Evolutionary conservation across 2,113 vertebrate genomes (phyloP), one percentile per base, ranked within the genome.

Genomic region (Pteropus alecto): DNA sequence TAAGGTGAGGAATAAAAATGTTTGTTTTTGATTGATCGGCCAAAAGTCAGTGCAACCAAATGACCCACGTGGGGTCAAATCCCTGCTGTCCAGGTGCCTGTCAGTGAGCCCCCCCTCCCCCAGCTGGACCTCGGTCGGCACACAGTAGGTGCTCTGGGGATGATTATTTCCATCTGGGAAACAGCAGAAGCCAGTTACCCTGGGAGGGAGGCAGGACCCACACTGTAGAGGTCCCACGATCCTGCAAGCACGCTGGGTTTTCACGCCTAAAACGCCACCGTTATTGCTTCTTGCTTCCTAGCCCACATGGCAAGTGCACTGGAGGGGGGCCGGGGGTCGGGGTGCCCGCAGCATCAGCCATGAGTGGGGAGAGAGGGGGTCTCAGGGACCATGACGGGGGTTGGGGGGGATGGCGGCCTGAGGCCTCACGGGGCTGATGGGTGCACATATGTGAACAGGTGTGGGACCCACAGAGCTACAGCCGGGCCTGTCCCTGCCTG

Each of bases 301-400:
- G 28, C 43, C 65, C 60, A 38, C 7, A 2, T 15, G 46, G 56
- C 54, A 5, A 30, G 70, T 21, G 6, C 8, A 33, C 73, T 0
- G n/a, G 46, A 9, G 13, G 2, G 7, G 10, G 16, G 2, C 0
- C 0, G 48, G 65, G 33, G 9, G 2, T 3, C 38, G 19, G 43
- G 0, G 68, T 51, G 51, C 51, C 63, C 8, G 4, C 6, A 6
- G 48, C 24, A 7, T 35, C 48, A 60, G n/a, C 8, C 5, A 41
- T 5, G 61, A 18, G 24, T 70, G 26, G 51, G 38, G 24, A 38
- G 7, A 11, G 16, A 48, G 21, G 43, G 43, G 41, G n/a, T 19
- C 12, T 22, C 16, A 1, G 84, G 63, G 41, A 9, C 51, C 51
- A 51, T 5, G 51, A 48, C 19, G 1, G 73, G 71, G 73, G 51